These are phyloP conservation scores for Cirrhinus molitorella DNA, from an alignment of 2,797 vertebrate species.

Conservation along the genomic window DNA sequence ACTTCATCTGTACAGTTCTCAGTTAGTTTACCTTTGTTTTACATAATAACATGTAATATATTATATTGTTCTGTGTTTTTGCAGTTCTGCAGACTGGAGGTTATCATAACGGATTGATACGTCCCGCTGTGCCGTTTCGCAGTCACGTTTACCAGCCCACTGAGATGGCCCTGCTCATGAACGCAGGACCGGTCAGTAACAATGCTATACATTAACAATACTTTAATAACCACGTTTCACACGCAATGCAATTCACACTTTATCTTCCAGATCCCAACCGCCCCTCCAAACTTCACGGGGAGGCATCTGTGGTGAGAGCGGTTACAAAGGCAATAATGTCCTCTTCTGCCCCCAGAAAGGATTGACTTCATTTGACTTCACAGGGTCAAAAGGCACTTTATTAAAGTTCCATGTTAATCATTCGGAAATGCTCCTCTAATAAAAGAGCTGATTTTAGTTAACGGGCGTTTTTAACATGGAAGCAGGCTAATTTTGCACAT, in stretches of 20 bases:
- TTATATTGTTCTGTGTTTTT: conserved; percentile 35
- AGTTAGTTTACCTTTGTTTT: not conserved
- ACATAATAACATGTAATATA: not conserved
- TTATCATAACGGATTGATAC: conserved; percentile 85
- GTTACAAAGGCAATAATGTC: conserved; percentile 33
- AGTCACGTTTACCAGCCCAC: conserved; percentile 99
- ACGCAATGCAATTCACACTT: not conserved
- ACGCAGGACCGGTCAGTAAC: conserved; percentile 93
- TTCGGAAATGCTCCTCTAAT: conserved; percentile 26
- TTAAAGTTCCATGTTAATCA: conserved; percentile 14
- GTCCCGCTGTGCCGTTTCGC: conserved; percentile 90
- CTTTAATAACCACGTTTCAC: not conserved
- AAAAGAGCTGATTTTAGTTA: not conserved
- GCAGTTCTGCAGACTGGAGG: conserved; percentile 89
- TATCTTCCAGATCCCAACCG: conserved; percentile 90
- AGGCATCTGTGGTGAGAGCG: conserved; percentile 91
- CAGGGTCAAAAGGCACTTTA: conserved; percentile 47
- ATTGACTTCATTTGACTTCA: conserved; percentile 21
- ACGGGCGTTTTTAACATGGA: not conserved
- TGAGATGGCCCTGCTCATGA: conserved; percentile 98
- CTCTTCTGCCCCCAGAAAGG: not conserved
- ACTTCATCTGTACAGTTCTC: not conserved
- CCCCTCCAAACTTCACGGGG: conserved; percentile 95
- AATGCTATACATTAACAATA: not conserved
- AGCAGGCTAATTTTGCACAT: conserved; percentile 35